Conservation (phyloP, 1,140 invertebrate genomes). For the Pectinophora gossypiella region DNA sequence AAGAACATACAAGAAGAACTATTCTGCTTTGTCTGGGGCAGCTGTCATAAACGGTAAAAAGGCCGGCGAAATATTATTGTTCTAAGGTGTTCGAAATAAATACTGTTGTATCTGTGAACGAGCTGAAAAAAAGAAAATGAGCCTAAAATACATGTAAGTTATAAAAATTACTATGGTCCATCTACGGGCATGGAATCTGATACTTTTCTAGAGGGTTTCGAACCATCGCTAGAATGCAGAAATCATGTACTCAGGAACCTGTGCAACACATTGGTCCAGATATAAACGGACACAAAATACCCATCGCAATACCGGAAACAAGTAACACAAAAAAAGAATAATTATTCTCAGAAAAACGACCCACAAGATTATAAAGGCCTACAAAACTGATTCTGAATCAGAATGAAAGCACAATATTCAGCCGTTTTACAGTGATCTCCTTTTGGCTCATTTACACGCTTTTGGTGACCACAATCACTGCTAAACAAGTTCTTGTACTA, state of each 20-base stretch:
- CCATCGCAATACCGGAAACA: conserved; percentile 8
- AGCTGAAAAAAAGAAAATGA: conserved; percentile 11
- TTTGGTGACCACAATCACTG: conserved; percentile 44
- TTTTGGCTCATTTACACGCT: conserved; percentile 23
- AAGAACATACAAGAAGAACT: conserved; percentile 34
- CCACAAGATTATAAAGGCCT: conserved; percentile 14
- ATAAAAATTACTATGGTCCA: conserved; percentile 32
- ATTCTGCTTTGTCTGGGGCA: conserved; percentile 37
- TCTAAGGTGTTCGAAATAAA: conserved; percentile 28
- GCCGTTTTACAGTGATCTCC: conserved; percentile 4
- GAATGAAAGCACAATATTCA: conserved; percentile 26
- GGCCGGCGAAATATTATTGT: conserved; percentile 27
- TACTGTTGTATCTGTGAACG: conserved; percentile 28
- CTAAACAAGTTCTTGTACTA: conserved; percentile 27
- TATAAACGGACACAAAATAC: background rate
- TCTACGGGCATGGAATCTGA: conserved; percentile 64
- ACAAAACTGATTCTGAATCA: conserved; percentile 8
- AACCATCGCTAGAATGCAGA: conserved; percentile 31
- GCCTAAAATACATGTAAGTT: conserved; percentile 28
- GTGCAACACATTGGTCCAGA: conserved; percentile 9
- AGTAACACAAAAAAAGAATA: background rate
- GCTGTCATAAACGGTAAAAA: conserved; percentile 27
- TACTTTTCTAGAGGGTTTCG: conserved; percentile 57
- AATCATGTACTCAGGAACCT: conserved; percentile 43
- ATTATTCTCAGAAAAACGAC: background rate